Base-by-base conservation (phyloP, 2,888 invertebrate genomes). In the Seira musarum region DNA sequence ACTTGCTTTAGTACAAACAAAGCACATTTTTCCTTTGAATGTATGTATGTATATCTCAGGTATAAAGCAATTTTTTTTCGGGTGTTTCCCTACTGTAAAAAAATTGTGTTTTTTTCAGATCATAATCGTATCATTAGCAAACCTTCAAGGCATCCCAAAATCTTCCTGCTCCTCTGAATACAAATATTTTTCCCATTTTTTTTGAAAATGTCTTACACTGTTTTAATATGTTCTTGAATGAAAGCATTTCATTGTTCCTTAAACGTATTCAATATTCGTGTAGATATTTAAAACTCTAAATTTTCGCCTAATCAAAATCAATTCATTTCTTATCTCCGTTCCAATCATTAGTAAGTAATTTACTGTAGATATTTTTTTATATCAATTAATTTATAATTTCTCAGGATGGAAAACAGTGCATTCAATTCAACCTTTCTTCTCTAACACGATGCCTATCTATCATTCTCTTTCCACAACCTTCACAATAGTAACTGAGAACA, bases 111-210 rank as follows among this genome's bases (percentile, higher is more conserved):
- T n/a, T n/a, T n/a, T 60, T 80, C 80, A 77, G 76, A 81, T 81
- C 81, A 81, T 71, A 73, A 60, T 81, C 81, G 69, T 73, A 81
- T 65, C 81, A 60, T 65, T 81, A 77, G 81, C 81, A 81, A 21
- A 73, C 75, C 80, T 53, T 57, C 66, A 80, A 80, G 80, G 80
- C 80, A 80, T 76, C 75, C 75, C 80, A 76, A 67, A 76, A 60
- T 57, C 60, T 5, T 8, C 60, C 49, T 13, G 6, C 49, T n/a
- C 49, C 49, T 2, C 49, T 49, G 49, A 49, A 30, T 30, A 30
- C 30, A 30, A 30, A 30, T 30, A 30, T 30, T 30, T 30, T 30
- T 30, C 30, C 8, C 8, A 2, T 30, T 30, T 13, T 49, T 49
- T 22, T 60, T 21, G 3, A 60, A 60, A 60, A 21, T 60, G 22